Evolutionary conservation across 2,797 vertebrate genomes (phyloP).

Genomic region (Parotocinclus haroldoi): DNA sequence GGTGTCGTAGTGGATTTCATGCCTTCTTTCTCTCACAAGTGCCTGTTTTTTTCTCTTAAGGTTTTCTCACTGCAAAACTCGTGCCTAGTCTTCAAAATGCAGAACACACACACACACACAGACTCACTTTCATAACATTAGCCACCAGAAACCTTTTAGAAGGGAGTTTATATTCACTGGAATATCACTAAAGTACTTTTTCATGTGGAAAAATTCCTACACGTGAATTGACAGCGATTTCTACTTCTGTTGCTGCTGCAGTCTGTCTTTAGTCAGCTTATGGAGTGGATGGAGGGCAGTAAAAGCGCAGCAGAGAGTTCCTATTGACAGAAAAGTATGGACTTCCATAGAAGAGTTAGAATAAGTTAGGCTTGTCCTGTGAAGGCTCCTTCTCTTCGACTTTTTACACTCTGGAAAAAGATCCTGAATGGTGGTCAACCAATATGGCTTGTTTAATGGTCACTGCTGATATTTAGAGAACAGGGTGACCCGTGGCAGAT

Average conservation of each 20-base stretch:
- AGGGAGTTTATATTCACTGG: slow-evolving; percentile 20
- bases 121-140: slow-evolving; percentile 8
- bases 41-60: too few relatives aligned
- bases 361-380: neutral
- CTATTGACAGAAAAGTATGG: slow-evolving; percentile 7
- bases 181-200: slow-evolving; percentile 20
- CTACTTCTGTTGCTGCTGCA: slow-evolving; percentile 26
- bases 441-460: too few relatives aligned
- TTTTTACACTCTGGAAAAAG: too few relatives aligned
- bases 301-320: slow-evolving; percentile 42
- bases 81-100: too few relatives aligned
- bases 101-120: neutral
- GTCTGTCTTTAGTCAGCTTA: slow-evolving; percentile 45
- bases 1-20: too few relatives aligned
- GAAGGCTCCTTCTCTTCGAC: neutral
- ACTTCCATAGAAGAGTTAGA: slow-evolving; percentile 1
- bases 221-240: slow-evolving; percentile 45
- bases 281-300: slow-evolving; percentile 35
- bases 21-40: too few relatives aligned
- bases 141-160: slow-evolving; percentile 26
- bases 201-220: too few relatives aligned
- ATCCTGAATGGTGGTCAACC: too few relatives aligned
- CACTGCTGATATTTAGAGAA: too few relatives aligned
- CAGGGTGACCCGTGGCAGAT: too few relatives aligned
- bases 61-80: too few relatives aligned